These are phyloP conservation scores for Nebria ingens DNA, from an alignment of 1,140 invertebrate genomes.

Conservation along the genomic window DNA sequence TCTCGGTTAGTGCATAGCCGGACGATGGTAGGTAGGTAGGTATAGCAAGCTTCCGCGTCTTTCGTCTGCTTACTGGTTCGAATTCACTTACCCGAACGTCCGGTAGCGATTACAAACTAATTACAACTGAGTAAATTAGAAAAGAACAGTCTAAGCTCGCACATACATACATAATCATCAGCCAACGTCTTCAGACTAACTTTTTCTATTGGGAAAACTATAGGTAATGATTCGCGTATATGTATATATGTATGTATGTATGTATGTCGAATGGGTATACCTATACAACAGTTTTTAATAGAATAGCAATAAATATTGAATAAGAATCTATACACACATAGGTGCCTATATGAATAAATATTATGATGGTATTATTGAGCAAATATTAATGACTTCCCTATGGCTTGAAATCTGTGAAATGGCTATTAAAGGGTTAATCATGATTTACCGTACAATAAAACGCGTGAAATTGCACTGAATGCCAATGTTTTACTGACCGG, in stretches of 20 bases:
- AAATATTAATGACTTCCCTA: constrained; percentile 7
- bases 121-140: not conserved
- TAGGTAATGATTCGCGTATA: not conserved
- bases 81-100: not conserved
- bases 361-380: not conserved
- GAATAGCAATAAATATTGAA: not conserved
- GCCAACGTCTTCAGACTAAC: not conserved
- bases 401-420: not conserved
- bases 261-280: too few relatives aligned
- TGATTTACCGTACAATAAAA: constrained; percentile 9
- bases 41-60: too few relatives aligned
- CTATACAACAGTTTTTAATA: too few relatives aligned
- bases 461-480: constrained; percentile 9
- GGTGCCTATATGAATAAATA: not conserved
- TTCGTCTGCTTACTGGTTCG: too few relatives aligned
- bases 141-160: not conserved
- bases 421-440: constrained; percentile 7
- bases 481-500: not conserved
- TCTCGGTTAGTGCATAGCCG: too few relatives aligned
- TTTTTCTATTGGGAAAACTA: not conserved
- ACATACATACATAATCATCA: not conserved
- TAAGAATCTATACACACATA: not conserved
- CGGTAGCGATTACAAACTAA: not conserved
- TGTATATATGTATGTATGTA: too few relatives aligned
- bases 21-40: too few relatives aligned